A percentile compares a stretch with the other conserved stretches of the same genome.
phyloP scores from a whole-genome alignment of 2,888 invertebrate genomes.

The Artemia sinica region DNA sequence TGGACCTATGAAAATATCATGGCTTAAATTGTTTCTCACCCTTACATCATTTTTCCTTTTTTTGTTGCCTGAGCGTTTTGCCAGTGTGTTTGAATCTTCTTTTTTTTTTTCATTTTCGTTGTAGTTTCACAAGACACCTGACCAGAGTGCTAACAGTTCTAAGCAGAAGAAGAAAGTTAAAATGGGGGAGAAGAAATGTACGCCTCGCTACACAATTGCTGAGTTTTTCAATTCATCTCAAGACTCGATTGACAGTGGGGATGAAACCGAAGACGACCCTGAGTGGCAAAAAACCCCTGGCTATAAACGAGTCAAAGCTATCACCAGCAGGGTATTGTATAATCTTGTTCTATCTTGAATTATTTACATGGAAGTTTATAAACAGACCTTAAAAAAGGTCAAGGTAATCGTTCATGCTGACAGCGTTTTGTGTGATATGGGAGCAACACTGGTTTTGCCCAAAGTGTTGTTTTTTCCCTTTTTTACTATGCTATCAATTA shows the following conservation, averaged over 20 bases:
- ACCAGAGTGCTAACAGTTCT: neutral
- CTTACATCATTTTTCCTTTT: no score
- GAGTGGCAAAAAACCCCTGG: slow-evolving; percentile 53
- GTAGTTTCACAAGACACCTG: no score
- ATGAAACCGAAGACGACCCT: slow-evolving; percentile 40
- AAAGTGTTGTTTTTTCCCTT: no score
- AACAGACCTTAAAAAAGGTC: neutral
- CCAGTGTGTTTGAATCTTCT: no score
- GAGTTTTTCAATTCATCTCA: slow-evolving; percentile 12
- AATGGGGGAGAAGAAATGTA: neutral
- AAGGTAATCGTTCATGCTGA: neutral
- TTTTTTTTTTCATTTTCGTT: no score
- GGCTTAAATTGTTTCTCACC: no score
- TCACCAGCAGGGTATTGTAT: slow-evolving; percentile 28
- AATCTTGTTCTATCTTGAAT: neutral
- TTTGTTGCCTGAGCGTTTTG: no score
- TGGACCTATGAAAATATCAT: no score
- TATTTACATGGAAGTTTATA: neutral
- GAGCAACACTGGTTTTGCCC: no score
- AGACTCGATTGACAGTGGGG: slow-evolving; percentile 10
- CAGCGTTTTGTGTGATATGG: neutral
- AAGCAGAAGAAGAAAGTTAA: slow-evolving; percentile 1
- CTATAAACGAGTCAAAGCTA: slow-evolving; percentile 34
- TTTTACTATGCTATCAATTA: no score
- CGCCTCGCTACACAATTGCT: neutral